Base-by-base conservation (phyloP, 2,797 vertebrate species). In the Sylvilagus floridanus region DNA sequence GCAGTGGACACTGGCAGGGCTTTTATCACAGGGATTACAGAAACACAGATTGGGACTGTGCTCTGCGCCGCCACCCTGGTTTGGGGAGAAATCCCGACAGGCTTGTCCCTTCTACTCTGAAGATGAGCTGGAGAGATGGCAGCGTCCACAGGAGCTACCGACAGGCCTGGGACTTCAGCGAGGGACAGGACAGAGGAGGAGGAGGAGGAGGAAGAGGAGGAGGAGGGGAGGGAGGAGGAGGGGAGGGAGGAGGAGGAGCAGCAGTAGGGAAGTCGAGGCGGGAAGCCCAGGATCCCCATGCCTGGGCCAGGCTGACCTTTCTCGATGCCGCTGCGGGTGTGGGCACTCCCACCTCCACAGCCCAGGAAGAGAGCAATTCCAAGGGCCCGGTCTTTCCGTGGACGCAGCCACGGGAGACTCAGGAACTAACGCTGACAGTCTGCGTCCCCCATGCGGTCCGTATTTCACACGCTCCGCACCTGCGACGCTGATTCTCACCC, bases 361-460 rank as follows among this genome's bases (percentile, higher is more conserved):
- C 24, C 57, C 12, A 32, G 91, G 47, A 30, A 65, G 65, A 57
- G 0, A 54, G 76, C 4, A 14, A 50, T 87, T 52, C 57, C 42
- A n/a, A 68, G 35, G 62, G 47, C 32, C 35, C 26, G 5, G 69
- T 75, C 88, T 94, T 77, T 57, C 72, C 1, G 1, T 0, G 50
- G 78, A 47, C 11, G 7, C 32, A 75, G 35, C 17, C 54, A 24
- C 17, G 7, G 7, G 57, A 7, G 12, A 50, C 37, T 68, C 11
- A 4, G 68, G 72, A 81, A 50, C 13, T 24, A 5, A 24, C 0
- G 13, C 9, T 69, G 10, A 0, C 22, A 0, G 11, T 6, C 5
- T 12, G 16, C 8, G 8, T 69, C 21, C 35, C 26, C 4, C 7
- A 2, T 0, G 1, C 1, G 7, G 72, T 54, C 30, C 0, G 28